Percentiles rank a stretch among this genome's conserved stretches.
Evolutionary conservation across 2,888 invertebrate species (phyloP).

Genomic region (Rhogogaster chlorosoma): DNA sequence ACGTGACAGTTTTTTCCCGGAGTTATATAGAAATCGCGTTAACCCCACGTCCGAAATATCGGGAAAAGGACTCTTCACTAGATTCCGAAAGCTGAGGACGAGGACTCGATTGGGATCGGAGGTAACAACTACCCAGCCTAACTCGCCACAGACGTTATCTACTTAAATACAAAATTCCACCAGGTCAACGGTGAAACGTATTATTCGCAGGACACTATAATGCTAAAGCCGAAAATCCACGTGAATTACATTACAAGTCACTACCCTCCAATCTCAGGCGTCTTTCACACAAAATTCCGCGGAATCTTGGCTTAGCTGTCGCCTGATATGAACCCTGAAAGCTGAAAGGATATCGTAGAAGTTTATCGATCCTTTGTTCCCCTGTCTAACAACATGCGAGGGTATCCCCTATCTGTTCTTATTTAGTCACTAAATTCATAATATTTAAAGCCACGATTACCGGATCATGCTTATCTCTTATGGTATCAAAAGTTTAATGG

Average conservation of each 20-base stretch:
- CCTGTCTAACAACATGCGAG: constrained; percentile 28
- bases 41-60: background rate
- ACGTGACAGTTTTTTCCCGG: background rate
- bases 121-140: background rate
- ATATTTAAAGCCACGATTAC: constrained; percentile 31
- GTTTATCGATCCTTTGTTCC: constrained; percentile 29
- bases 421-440: constrained; percentile 25
- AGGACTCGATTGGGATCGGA: background rate
- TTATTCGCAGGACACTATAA: constrained; percentile 2
- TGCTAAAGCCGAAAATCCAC: background rate
- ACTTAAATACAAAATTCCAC: constrained; percentile 23
- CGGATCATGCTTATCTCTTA: background rate
- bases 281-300: constrained; percentile 22
- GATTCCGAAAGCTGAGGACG: background rate
- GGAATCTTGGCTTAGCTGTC: constrained; percentile 15
- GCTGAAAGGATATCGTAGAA: constrained; percentile 23
- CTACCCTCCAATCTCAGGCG: constrained; percentile 6
- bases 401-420: constrained; percentile 1
- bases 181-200: background rate
- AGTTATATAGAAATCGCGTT: background rate
- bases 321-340: constrained; percentile 23
- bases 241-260: constrained; percentile 35
- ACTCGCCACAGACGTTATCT: constrained; percentile 19
- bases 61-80: background rate
- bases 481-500: constrained; percentile 41